These are phyloP conservation scores for Manis crassicaudata DNA, from an alignment of 2,797 vertebrate genomes.

Conservation along the genomic window DNA sequence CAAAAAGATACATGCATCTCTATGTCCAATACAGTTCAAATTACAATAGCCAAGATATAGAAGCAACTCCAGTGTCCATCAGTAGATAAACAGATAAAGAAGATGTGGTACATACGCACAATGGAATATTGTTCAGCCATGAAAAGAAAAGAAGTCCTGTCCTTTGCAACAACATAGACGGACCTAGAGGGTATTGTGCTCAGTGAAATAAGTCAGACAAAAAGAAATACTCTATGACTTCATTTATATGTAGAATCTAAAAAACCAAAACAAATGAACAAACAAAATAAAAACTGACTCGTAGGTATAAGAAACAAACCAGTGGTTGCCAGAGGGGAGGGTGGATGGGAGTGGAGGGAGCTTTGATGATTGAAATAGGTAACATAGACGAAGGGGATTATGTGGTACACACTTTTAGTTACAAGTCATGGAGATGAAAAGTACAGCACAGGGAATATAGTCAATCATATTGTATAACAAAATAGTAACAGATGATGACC, in stretches of 20 bases:
- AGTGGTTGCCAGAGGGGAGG: too few relatives aligned
- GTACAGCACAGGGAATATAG: background rate
- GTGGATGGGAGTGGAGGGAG: background rate
- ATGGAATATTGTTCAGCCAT: background rate
- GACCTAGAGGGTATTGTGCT: background rate
- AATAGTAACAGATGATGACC: background rate
- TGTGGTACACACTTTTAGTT: background rate
- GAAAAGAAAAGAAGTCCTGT: background rate
- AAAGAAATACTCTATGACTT: background rate
- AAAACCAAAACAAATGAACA: background rate
- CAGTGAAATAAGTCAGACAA: background rate
- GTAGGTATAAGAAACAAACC: background rate
- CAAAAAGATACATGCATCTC: background rate
- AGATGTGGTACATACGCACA: background rate
- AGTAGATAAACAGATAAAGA: background rate
- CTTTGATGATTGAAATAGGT: background rate
- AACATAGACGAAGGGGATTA: background rate
- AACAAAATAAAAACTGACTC: background rate
- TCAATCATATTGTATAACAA: background rate
- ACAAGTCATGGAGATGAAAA: background rate
- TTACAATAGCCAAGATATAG: background rate
- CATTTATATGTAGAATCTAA: background rate
- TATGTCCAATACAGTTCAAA: background rate
- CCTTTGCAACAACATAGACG: too few relatives aligned
- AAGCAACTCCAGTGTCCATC: background rate